A percentile compares a stretch with the other conserved stretches of the same genome.
These are phyloP conservation scores for Trididemnum clinides DNA, from an alignment of 23 tunicate genomes.

Conservation along the genomic window DNA sequence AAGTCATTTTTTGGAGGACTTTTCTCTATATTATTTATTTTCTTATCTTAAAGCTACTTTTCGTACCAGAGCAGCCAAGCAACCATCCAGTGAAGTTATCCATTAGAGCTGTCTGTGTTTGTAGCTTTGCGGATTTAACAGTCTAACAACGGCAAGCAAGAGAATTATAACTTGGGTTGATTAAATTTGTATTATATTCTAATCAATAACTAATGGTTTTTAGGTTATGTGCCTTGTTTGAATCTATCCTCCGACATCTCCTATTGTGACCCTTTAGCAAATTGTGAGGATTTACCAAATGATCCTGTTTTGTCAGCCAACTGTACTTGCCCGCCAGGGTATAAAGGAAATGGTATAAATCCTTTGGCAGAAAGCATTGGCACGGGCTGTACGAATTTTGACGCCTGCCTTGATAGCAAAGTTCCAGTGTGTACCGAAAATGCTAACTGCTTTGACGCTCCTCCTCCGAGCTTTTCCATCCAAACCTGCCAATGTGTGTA, in stretches of 20 bases:
- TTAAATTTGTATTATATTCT: no score
- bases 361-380: conserved; percentile 3
- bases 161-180: no score
- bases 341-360: conserved; percentile 65
- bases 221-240: background rate
- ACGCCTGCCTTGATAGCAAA: conserved; percentile 31
- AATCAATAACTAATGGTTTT: no score
- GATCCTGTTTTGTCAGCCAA: background rate
- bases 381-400: conserved; percentile 55
- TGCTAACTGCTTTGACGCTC: conserved; percentile 29
- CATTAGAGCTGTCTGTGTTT: no score
- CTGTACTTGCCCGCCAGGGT: conserved; percentile 69
- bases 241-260: background rate
- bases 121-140: no score
- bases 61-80: no score
- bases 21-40: no score
- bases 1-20: no score
- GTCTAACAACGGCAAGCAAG: no score
- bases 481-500: conserved; percentile 36
- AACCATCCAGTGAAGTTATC: no score
- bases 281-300: background rate
- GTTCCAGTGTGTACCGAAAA: background rate
- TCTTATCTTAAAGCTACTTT: no score
- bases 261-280: background rate
- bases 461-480: conserved; percentile 25